These are phyloP conservation scores for Stichopus horrens DNA, from an alignment of 53 echinoderm and acorn worm genomes.

Conservation along the genomic window DNA sequence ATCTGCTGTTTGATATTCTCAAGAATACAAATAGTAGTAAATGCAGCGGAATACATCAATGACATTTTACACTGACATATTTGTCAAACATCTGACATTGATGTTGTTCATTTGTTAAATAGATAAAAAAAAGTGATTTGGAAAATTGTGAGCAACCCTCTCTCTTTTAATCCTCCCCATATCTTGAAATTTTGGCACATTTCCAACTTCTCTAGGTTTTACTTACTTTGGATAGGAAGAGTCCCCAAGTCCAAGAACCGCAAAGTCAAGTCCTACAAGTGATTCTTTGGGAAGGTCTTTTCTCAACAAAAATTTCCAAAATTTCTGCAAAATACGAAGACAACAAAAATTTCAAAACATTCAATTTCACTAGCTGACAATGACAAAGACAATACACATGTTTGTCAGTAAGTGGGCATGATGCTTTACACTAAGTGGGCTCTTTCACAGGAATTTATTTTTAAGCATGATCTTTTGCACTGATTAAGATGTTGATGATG, in stretches of 20 bases:
- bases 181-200: neutral
- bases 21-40: too few relatives aligned
- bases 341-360: neutral
- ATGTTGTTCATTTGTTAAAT: too few relatives aligned
- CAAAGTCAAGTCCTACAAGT: constrained; percentile 65
- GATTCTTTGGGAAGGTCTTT: constrained; percentile 80
- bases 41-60: too few relatives aligned
- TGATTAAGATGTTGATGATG: too few relatives aligned
- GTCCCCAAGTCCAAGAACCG: constrained; percentile 93
- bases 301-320: constrained; percentile 87
- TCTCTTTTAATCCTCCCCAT: too few relatives aligned
- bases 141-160: too few relatives aligned
- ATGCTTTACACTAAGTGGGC: too few relatives aligned
- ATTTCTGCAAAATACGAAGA: constrained; percentile 59
- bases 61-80: too few relatives aligned
- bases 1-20: too few relatives aligned
- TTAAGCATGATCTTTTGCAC: neutral
- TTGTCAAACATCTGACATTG: too few relatives aligned
- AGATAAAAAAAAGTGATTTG: too few relatives aligned
- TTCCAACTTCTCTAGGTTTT: neutral
- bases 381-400: neutral
- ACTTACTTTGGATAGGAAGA: constrained; percentile 97
- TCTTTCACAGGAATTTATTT: neutral
- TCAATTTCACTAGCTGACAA: neutral
- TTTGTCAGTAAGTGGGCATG: neutral